Evolutionary conservation across 2,113 vertebrate species (phyloP).

Genomic region (Callaeas wilsoni): DNA sequence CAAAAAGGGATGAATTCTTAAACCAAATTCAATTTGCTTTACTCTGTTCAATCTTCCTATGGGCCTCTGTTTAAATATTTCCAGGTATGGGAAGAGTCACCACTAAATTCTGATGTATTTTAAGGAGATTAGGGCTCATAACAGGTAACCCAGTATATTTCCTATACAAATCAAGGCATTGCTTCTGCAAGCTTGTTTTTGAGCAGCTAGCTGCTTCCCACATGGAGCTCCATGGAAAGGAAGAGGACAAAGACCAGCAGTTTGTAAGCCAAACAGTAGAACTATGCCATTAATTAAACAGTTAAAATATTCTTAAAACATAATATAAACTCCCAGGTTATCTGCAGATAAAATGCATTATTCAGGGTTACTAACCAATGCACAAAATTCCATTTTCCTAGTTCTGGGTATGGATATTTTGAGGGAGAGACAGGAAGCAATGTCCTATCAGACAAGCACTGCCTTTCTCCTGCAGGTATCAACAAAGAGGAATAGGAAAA

Average conservation of each 20-base stretch:
- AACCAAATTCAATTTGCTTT: conserved; percentile 37
- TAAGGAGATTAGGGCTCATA: not conserved
- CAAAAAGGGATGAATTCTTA: conserved; percentile 48
- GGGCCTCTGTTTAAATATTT: not conserved
- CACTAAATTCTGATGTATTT: not conserved
- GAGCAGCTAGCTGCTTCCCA: not conserved
- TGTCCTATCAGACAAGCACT: not conserved
- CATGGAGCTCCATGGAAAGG: not conserved
- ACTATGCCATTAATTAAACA: not conserved
- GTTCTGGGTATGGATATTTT: not conserved
- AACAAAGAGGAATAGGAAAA: not conserved
- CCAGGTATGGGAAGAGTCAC: not conserved
- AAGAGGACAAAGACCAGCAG: not conserved
- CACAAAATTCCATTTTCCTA: not conserved
- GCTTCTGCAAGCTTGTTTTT: not conserved
- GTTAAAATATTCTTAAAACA: not conserved
- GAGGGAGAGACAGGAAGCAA: not conserved
- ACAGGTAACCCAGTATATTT: not conserved
- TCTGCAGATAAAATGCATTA: not conserved
- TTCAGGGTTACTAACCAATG: not conserved
- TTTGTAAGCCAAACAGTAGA: not conserved
- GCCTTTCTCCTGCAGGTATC: not conserved
- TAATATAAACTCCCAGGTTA: not conserved
- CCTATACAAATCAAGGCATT: not conserved
- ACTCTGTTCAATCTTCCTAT: not conserved